Evolutionary conservation across 2,888 invertebrate species (phyloP).

Genomic region (Trichogramma dendrolimi): DNA sequence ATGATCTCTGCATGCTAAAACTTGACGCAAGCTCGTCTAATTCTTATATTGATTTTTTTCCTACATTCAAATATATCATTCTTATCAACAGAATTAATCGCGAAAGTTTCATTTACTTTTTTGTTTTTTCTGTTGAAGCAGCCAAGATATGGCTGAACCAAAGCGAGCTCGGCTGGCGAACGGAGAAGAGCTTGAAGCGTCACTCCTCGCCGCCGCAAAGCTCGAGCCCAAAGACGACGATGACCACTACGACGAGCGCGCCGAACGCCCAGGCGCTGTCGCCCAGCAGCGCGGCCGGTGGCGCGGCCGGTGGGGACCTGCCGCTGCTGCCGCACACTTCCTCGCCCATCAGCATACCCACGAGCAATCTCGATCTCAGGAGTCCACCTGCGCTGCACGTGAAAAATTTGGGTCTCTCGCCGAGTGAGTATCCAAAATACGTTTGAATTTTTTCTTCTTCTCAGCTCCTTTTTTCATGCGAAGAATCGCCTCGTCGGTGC

Average conservation of each 20-base stretch:
- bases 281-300: constrained; percentile 42
- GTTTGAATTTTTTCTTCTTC: background rate
- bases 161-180: constrained; percentile 48
- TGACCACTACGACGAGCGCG: constrained; percentile 34
- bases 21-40: too few species aligned
- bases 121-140: constrained; percentile 24
- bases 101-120: too few species aligned
- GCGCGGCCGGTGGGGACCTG: constrained; percentile 34
- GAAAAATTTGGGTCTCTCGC: constrained; percentile 44
- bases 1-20: too few species aligned
- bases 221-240: constrained; percentile 37
- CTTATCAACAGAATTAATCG: too few species aligned
- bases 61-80: too few species aligned
- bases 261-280: constrained; percentile 26
- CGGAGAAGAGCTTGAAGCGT: constrained; percentile 46
- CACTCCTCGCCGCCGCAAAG: constrained; percentile 29
- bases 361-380: constrained; percentile 46
- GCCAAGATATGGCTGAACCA: constrained; percentile 49
- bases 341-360: constrained; percentile 45
- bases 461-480: background rate
- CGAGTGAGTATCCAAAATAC: constrained; percentile 41
- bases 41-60: too few species aligned
- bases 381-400: constrained; percentile 45
- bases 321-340: constrained; percentile 46
- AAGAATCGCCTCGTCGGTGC: background rate